Conservation (phyloP, 2,113 vertebrate genomes). For the Anguilla rostrata region DNA sequence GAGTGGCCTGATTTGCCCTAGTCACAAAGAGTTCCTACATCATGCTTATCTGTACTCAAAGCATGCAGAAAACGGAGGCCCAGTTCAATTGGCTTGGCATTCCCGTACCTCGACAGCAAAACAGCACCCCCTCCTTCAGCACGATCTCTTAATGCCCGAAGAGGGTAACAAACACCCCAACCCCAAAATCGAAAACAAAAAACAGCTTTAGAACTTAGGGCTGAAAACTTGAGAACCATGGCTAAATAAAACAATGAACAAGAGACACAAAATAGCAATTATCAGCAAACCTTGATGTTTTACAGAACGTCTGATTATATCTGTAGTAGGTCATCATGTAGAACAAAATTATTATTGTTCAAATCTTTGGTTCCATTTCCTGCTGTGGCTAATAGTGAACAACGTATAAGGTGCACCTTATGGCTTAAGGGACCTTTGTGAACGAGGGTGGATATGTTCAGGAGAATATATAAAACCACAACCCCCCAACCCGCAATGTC, state of each 20-base stretch:
- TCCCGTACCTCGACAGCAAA: conserved; percentile 10
- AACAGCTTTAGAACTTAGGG: background rate
- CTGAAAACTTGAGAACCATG: background rate
- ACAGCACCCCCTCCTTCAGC: background rate
- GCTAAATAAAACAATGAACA: background rate
- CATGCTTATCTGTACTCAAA: conserved; percentile 34
- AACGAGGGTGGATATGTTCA: background rate
- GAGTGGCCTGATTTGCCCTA: background rate
- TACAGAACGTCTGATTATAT: background rate
- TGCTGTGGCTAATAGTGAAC: background rate
- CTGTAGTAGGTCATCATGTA: background rate
- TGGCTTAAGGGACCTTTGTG: background rate
- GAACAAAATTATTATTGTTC: background rate
- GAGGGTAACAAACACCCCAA: background rate
- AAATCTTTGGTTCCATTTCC: conserved; percentile 22
- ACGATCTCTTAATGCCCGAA: conserved; percentile 1
- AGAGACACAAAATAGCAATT: background rate
- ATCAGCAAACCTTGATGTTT: background rate
- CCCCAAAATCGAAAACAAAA: background rate
- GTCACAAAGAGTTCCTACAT: conserved; percentile 5
- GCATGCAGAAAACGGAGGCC: conserved; percentile 27
- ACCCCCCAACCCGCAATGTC: background rate
- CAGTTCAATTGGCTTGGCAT: conserved; percentile 19
- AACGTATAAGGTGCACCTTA: background rate
- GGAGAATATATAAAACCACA: conserved; percentile 15